Base-by-base conservation (phyloP, 2,797 vertebrate species). In the Odontamblyopus lacepedii region DNA sequence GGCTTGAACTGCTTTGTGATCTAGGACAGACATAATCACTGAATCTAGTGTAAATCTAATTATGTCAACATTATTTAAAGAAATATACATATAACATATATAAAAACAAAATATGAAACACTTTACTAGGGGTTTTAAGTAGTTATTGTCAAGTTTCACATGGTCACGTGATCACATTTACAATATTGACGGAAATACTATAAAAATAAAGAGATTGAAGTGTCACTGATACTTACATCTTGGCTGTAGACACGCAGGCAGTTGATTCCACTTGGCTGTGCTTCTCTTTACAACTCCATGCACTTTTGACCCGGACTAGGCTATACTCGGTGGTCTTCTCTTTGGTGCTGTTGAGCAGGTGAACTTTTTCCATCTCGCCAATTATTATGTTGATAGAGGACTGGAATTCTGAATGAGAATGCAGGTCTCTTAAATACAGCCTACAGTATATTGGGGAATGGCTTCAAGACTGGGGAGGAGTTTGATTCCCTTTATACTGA, bases 151-250 rank as follows among this genome's bases (percentile, higher is more conserved):
- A 55, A 56, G 11, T 56, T 6, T 55, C 53, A 55, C n/a, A 56
- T 23, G 23, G 4, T 57, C 8, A 12, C 55, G 5, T 6, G 18
- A 18, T n/a, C 51, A 53, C 19, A n/a, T 19, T 7, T 57, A 57
- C 8, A 13, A 57, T 30, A 29, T 29, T 13, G 56, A 9, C 56
- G 9, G n/a, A 57, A 56, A 56, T 23, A 23, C 23, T 23, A 23
- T n/a, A 26, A 29, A 59, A 59, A 38, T 38, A 7, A n/a, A 62
- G 23, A 27, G 12, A 6, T 30, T 3, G 1, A 48, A 48, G 44
- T 16, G 44, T 48, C 13, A 48, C 6, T 30, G 16, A 18, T 62
- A 95, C 94, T 94, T 74, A 95, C 95, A 96, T 94, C 91, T 95
- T 95, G 65, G 95, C 94, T 75, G 93, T 78, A 0, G 94, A 95